phyloP scores from a whole-genome alignment of 2,797 vertebrate species.

The Xiphorhynchus erythropygius region DNA sequence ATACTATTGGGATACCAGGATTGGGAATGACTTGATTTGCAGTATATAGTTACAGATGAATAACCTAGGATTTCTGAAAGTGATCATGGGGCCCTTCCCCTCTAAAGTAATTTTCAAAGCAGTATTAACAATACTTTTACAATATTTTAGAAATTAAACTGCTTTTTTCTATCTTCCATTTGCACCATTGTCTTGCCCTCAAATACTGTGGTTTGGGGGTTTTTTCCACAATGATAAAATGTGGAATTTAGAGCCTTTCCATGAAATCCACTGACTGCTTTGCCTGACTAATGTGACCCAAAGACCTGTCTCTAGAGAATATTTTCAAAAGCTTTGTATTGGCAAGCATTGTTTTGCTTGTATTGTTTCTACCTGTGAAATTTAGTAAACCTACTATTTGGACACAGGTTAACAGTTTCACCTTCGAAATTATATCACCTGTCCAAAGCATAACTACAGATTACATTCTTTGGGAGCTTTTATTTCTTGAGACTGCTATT shows the following conservation, averaged over 20 bases:
- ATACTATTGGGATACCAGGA: not conserved
- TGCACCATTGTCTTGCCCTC: not conserved
- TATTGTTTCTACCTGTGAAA: not conserved
- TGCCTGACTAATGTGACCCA: not conserved
- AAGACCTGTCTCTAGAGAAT: not conserved
- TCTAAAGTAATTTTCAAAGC: not conserved
- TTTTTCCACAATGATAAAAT: not conserved
- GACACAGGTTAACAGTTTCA: not conserved
- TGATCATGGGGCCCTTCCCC: accelerated
- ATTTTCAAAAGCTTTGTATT: not conserved
- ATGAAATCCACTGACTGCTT: not conserved
- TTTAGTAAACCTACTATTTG: not conserved
- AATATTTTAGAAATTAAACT: not conserved
- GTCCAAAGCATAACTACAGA: not conserved
- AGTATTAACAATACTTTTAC: not conserved
- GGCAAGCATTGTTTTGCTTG: not conserved
- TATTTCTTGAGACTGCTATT: not conserved
- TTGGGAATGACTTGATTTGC: not conserved
- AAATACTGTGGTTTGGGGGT: accelerated
- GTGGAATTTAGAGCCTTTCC: not conserved
- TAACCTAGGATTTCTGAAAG: not conserved
- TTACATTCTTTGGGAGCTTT: not conserved
- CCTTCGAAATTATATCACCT: not conserved
- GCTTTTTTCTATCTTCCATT: not conserved
- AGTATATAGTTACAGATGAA: not conserved